A percentile compares a stretch with the other conserved stretches of the same genome.
Evolutionary conservation across 2,888 invertebrate genomes (phyloP).

Genomic region (Pyrrhosoma nymphula): DNA sequence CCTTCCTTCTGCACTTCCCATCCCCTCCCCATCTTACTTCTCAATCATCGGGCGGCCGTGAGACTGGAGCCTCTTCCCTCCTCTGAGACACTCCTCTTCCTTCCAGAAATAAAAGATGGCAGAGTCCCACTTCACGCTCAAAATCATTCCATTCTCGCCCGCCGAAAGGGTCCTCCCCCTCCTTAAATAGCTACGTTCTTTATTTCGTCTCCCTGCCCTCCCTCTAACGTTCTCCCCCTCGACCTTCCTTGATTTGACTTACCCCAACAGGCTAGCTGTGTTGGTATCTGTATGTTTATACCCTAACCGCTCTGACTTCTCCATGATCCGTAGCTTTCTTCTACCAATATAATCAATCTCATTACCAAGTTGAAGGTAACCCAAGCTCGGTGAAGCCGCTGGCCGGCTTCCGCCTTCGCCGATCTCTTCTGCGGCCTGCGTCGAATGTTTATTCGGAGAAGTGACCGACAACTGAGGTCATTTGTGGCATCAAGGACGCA

Average conservation of each 20-base stretch:
- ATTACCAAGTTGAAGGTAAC: too few species aligned
- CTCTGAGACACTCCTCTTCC: not conserved
- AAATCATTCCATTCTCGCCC: slow-evolving; percentile 48
- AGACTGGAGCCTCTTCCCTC: not conserved
- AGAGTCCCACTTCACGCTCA: slow-evolving; percentile 48
- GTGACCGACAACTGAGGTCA: too few species aligned
- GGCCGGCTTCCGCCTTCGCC: too few species aligned
- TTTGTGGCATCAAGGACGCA: too few species aligned
- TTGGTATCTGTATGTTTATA: not conserved
- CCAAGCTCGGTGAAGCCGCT: too few species aligned
- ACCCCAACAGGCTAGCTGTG: not conserved
- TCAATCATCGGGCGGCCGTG: not conserved
- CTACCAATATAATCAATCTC: too few species aligned
- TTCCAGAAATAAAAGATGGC: not conserved
- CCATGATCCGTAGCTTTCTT: not conserved
- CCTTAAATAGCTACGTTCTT: not conserved
- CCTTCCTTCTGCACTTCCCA: not conserved
- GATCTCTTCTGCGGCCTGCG: too few species aligned
- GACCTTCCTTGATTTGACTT: not conserved
- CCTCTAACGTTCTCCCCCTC: not conserved
- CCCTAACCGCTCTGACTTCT: not conserved
- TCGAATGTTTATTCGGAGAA: too few species aligned
- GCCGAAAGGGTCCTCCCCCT: not conserved
- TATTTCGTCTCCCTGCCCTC: not conserved
- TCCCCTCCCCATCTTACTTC: not conserved